A percentile compares a stretch with the other conserved stretches of the same genome.
These are phyloP conservation scores for Drosophila paulistorum DNA, from an alignment of 1,140 invertebrate species.

Conservation along the genomic window DNA sequence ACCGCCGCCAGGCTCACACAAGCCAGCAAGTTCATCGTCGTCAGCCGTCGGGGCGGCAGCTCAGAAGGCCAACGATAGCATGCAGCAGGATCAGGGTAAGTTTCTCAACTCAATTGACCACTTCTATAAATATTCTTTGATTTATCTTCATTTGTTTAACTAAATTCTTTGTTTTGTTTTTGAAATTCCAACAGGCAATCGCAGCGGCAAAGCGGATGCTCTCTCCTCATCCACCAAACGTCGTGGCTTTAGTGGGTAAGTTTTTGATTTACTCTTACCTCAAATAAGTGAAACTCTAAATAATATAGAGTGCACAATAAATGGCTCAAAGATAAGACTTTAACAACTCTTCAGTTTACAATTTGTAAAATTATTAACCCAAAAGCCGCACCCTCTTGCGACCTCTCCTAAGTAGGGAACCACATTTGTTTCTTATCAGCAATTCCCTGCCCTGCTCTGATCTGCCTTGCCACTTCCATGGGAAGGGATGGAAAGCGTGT, in stretches of 20 bases:
- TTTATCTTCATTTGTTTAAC: not conserved
- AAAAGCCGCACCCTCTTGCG: too few relatives aligned
- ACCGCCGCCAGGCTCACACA: slow-evolving; percentile 86
- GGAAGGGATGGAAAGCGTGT: slow-evolving; percentile 15
- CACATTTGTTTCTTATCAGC: not conserved
- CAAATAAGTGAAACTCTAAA: not conserved
- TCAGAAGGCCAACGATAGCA: slow-evolving; percentile 62
- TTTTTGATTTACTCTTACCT: slow-evolving; percentile 43
- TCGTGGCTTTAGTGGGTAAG: slow-evolving; percentile 91
- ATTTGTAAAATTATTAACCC: not conserved
- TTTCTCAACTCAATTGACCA: not conserved
- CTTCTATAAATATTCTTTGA: not conserved
- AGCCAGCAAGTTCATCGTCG: slow-evolving; percentile 51
- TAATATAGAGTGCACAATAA: not conserved
- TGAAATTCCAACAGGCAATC: slow-evolving; percentile 58
- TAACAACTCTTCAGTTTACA: not conserved
- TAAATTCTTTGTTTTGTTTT: not conserved
- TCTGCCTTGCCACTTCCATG: too few relatives aligned
- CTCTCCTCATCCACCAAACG: slow-evolving; percentile 85
- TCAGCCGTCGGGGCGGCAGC: slow-evolving; percentile 30
- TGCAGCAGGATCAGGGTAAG: slow-evolving; percentile 80
- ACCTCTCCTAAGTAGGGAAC: too few relatives aligned
- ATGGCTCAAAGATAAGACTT: not conserved
- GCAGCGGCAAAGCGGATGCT: slow-evolving; percentile 84
- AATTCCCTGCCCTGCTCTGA: too few relatives aligned